These are phyloP conservation scores for Catostylus mosaicus DNA, from an alignment of 30 jellyfish, hydroid and myxozoan species.

Conservation along the genomic window DNA sequence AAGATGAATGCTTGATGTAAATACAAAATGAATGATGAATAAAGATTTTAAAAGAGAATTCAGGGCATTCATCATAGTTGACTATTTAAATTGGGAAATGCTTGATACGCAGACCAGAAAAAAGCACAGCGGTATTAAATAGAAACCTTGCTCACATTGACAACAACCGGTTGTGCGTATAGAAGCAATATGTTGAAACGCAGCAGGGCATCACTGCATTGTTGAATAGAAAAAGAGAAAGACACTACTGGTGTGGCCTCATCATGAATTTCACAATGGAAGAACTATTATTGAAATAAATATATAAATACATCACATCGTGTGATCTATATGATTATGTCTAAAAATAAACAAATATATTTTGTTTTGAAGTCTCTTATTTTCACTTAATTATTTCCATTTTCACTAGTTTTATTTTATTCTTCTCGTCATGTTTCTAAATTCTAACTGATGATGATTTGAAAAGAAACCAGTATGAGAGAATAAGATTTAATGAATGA, in stretches of 20 bases:
- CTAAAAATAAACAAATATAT: not conserved
- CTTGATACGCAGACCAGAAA: not conserved
- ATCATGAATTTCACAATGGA: not conserved
- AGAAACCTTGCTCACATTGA: not conserved
- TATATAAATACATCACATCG: not conserved
- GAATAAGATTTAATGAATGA: no score
- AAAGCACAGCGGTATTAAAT: not conserved
- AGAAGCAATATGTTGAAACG: constrained; percentile 5
- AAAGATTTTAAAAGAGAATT: not conserved
- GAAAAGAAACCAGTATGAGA: no score
- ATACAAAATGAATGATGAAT: not conserved
- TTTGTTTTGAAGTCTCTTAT: no score
- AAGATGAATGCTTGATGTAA: not conserved
- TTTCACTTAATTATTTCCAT: no score
- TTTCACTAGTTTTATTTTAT: no score
- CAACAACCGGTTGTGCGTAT: constrained; percentile 11
- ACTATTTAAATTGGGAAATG: not conserved
- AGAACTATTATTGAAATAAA: not conserved
- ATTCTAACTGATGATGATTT: no score
- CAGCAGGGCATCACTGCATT: not conserved
- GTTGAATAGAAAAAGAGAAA: not conserved
- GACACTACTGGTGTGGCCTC: constrained; percentile 7
- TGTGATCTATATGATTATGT: not conserved
- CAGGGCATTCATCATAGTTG: not conserved
- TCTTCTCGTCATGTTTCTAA: no score